Evolutionary conservation across 1,140 invertebrate genomes (phyloP), one percentile per base, ranked within the genome.

Genomic region (Sarcophaga bullata): DNA sequence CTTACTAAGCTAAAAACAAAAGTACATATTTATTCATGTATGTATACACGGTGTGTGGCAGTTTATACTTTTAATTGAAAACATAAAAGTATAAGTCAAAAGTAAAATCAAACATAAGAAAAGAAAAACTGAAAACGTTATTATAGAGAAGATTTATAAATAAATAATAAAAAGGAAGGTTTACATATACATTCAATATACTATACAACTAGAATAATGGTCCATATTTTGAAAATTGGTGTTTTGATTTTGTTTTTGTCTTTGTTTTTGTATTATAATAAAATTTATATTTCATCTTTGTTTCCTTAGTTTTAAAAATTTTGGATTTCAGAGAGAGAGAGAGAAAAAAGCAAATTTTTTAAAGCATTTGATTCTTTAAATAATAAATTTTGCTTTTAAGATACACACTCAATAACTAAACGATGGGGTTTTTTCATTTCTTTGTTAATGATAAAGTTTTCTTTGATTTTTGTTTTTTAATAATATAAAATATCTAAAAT

Each of bases 391-490:
- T 68, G 62, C 6, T 68, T 19, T 19, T 17, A 9, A 19, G 8
- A 3, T 52, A 19, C 6, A 3, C 49, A 8, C 46, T 76, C 49
- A 76, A 76, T 17, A 78, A 78, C 75, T 78, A 78, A 78, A 78
- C 75, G 75, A 78, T 78, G 75, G 75, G 75, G 50, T 78, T 78
- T 76, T 11, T 50, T 78, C 47, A 13, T 76, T n/a, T 76, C 48
- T n/a, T 76, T 17, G 13, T 49, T 76, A 46, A 62, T 62, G 8
- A 37, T 37, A 37, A 37, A 37, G 25, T 37, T 37, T 37, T 37
- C 25, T 37, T 37, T 37, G 25, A n/a, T n/a, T n/a, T 37, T 37
- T 37, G 25, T 37, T 37, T 37, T 37, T 37, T 37, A 37, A 37
- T 37, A 37, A 37, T 37, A 37, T 37, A 37, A 37, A 37, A 2